phyloP scores from a whole-genome alignment of 1,140 invertebrate species.

The Oryctes rhinoceros region DNA sequence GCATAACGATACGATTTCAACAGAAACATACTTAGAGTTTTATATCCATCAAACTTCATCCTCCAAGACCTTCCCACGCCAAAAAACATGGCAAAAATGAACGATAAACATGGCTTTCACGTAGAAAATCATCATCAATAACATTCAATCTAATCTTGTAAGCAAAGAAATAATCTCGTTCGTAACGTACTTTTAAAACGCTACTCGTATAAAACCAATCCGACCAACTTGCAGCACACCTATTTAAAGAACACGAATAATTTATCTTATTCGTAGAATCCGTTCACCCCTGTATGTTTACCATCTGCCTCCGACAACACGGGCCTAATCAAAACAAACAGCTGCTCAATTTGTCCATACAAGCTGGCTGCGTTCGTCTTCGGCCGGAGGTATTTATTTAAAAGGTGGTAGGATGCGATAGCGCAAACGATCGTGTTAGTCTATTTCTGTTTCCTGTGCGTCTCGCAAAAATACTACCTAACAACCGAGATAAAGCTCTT shows the following conservation, averaged over 20 bases:
- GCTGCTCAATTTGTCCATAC: neutral
- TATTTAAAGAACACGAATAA: constrained; percentile 1
- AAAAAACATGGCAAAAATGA: no score
- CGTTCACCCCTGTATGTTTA: constrained; percentile 3
- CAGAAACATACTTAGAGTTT: no score
- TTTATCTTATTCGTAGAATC: constrained; percentile 1
- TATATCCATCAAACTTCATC: no score
- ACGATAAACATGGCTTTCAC: no score
- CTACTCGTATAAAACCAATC: neutral
- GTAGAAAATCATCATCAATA: no score
- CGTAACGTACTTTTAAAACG: no score
- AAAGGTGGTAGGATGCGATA: neutral
- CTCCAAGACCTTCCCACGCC: no score
- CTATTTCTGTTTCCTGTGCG: neutral
- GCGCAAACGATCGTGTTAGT: neutral
- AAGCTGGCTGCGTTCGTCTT: neutral
- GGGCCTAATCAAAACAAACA: constrained; percentile 4
- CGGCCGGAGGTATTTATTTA: neutral
- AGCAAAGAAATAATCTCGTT: no score
- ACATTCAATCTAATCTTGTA: no score
- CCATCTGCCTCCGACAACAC: constrained; percentile 3
- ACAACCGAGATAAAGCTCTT: neutral
- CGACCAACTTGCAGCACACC: neutral
- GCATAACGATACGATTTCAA: no score
- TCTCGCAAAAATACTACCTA: neutral